Conservation (phyloP, 2,113 vertebrate genomes). For the Microtus oregoni region DNA sequence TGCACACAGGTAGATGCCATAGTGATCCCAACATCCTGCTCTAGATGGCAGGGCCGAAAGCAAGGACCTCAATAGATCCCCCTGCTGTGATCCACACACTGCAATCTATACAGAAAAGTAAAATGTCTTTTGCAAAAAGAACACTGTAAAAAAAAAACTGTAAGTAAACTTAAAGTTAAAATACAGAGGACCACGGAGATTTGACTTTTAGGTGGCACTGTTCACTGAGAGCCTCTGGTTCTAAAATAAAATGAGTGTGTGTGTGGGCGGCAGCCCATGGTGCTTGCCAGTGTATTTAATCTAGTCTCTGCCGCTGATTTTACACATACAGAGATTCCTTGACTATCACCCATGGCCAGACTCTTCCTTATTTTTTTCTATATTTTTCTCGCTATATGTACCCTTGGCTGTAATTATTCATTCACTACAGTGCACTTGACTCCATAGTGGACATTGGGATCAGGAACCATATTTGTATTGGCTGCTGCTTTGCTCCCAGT, state of each 20-base stretch:
- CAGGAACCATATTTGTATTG: neutral
- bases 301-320: neutral
- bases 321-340: neutral
- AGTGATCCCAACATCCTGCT: neutral
- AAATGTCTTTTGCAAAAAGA: neutral
- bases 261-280: neutral
- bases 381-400: neutral
- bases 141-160: neutral
- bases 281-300: neutral
- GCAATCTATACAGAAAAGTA: neutral
- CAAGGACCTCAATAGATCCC: neutral
- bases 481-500: neutral
- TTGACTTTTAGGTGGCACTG: neutral
- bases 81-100: neutral
- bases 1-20: neutral
- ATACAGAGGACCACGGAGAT: neutral
- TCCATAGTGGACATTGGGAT: neutral
- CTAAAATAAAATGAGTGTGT: neutral
- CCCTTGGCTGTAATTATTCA: neutral
- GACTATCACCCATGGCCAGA: neutral
- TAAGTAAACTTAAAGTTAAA: neutral
- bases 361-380: neutral
- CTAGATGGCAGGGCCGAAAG: neutral
- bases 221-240: neutral
- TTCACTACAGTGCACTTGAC: neutral